These are phyloP conservation scores for Acanthopleura granulata DNA, from an alignment of 2,888 invertebrate species.

Conservation along the genomic window DNA sequence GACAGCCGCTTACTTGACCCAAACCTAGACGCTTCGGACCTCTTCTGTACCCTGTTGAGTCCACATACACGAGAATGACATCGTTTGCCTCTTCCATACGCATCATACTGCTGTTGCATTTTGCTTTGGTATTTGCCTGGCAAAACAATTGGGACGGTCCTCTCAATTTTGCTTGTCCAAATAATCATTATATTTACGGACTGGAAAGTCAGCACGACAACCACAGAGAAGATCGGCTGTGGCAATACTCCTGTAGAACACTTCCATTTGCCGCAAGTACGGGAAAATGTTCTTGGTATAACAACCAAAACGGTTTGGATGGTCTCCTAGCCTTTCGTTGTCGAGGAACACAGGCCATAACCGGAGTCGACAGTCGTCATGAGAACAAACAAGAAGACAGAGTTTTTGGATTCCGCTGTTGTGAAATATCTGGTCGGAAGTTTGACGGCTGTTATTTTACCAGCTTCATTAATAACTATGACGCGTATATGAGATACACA, in stretches of 20 bases:
- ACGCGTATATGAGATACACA: background rate
- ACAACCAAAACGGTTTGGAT: background rate
- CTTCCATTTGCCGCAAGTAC: background rate
- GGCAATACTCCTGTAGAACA: background rate
- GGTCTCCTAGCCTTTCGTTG: background rate
- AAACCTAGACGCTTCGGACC: no score
- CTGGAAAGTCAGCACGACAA: background rate
- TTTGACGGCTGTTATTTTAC: background rate
- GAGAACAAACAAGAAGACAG: conserved; percentile 4
- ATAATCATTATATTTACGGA: background rate
- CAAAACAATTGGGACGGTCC: background rate
- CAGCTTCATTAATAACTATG: background rate
- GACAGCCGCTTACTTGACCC: no score
- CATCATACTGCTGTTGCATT: background rate
- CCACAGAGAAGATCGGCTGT: background rate
- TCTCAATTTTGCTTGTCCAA: background rate
- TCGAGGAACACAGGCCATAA: background rate
- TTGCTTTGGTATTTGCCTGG: background rate
- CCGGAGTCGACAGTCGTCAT: background rate
- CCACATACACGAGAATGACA: no score
- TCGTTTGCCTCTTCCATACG: no score
- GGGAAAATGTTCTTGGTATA: background rate
- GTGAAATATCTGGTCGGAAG: background rate
- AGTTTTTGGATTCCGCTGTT: conserved; percentile 8
- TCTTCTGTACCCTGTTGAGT: no score